Evolutionary conservation across 2,113 vertebrate species (phyloP).

Genomic region (Sapayoa aenigma): DNA sequence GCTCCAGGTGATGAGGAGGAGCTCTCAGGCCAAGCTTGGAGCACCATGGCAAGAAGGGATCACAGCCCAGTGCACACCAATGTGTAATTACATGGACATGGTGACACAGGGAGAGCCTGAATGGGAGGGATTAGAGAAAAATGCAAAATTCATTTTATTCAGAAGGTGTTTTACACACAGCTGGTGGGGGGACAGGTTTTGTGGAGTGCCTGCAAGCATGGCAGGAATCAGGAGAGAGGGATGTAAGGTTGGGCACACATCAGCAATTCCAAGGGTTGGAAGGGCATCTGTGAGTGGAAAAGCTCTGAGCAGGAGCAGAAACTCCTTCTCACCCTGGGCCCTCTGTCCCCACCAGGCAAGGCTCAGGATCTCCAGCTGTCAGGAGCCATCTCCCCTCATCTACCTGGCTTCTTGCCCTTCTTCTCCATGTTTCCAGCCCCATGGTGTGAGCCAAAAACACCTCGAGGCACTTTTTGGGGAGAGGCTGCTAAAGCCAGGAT

Average conservation of each 20-base stretch:
- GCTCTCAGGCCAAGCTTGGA: not conserved
- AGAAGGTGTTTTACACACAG: slow-evolving; percentile 22
- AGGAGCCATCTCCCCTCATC: not conserved
- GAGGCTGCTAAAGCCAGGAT: not conserved
- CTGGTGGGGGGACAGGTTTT: not conserved
- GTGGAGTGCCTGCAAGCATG: not conserved
- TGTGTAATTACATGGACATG: not conserved
- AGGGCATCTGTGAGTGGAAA: not conserved
- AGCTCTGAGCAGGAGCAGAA: not conserved
- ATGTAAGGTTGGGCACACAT: not conserved
- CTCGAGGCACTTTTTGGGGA: not conserved
- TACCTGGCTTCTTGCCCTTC: rapidly evolving
- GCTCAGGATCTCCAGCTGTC: not conserved
- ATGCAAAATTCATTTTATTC: slow-evolving; percentile 52
- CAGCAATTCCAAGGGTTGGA: not conserved
- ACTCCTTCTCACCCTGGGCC: not conserved
- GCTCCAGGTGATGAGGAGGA: not conserved
- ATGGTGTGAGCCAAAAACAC: not conserved
- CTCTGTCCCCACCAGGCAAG: not conserved
- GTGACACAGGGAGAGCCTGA: not conserved
- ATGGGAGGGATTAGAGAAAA: slow-evolving; percentile 33
- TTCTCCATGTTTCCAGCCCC: not conserved
- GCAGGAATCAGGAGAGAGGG: slow-evolving; percentile 5
- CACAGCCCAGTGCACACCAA: slow-evolving; percentile 24
- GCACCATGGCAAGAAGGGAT: not conserved